phyloP scores from a whole-genome alignment of 2,888 invertebrate genomes.

The Electrophaes corylata region DNA sequence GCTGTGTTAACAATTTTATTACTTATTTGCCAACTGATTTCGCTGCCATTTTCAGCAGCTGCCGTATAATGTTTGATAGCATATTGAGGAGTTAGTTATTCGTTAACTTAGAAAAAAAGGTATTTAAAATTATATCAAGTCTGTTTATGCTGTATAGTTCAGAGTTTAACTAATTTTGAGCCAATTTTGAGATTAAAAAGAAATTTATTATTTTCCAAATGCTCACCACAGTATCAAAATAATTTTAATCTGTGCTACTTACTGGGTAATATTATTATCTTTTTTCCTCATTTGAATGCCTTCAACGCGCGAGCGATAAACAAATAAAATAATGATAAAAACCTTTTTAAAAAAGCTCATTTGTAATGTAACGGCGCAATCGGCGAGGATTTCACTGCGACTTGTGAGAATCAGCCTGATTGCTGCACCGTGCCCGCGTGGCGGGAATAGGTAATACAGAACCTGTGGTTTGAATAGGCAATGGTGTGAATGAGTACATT shows the following conservation, averaged over 20 bases:
- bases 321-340: conserved; percentile 39
- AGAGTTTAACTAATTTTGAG: no score
- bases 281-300: neutral
- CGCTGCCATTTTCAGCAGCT: conserved; percentile 52
- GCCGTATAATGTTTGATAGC: conserved; percentile 49
- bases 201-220: no score
- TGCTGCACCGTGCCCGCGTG: conserved; percentile 52
- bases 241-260: no score
- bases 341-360: conserved; percentile 49
- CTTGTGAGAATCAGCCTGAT: conserved; percentile 69
- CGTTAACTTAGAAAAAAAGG: no score
- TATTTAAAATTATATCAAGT: no score
- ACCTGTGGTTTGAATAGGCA: conserved; percentile 20
- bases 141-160: no score
- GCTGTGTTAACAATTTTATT: conserved; percentile 49
- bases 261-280: no score
- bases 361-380: conserved; percentile 64
- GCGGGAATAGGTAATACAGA: conserved; percentile 51
- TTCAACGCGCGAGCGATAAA: conserved; percentile 30
- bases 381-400: conserved; percentile 42
- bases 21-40: conserved; percentile 36
- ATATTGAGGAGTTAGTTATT: no score
- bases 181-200: neutral
- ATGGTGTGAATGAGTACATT: conserved; percentile 33
- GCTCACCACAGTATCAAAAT: no score